A percentile compares a stretch with the other conserved stretches of the same genome.
These are phyloP conservation scores for Remorina albescens DNA, from an alignment of 2,797 vertebrate genomes.

Conservation along the genomic window DNA sequence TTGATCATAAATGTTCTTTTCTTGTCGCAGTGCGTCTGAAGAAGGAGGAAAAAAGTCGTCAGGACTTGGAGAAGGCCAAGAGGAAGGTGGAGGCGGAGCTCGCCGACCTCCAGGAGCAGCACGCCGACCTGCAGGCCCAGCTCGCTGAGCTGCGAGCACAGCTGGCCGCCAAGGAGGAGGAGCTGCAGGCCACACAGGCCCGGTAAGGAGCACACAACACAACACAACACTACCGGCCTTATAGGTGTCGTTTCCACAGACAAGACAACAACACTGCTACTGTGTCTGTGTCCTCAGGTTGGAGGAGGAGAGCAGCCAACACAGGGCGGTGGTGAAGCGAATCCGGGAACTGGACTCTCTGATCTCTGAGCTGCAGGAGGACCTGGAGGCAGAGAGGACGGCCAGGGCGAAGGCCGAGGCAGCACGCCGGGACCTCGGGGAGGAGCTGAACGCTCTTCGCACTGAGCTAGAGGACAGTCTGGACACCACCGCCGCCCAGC, in stretches of 20 bases:
- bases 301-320: constrained; percentile 91
- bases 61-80: constrained; percentile 94
- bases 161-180: constrained; percentile 93
- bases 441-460: constrained; percentile 94
- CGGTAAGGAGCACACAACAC: constrained; percentile 78
- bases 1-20: neutral
- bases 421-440: constrained; percentile 92
- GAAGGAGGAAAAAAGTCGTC: constrained; percentile 96
- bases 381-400: constrained; percentile 90
- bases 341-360: constrained; percentile 92
- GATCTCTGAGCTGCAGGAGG: constrained; percentile 94
- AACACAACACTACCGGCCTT: neutral
- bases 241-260: neutral
- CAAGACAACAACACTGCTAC: neutral
- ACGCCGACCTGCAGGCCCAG: constrained; percentile 93
- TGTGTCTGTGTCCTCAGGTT: constrained; percentile 79
- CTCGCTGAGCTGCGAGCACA: constrained; percentile 91
- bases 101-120: constrained; percentile 90
- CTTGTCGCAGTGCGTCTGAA: constrained; percentile 87
- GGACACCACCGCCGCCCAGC: constrained; percentile 95
- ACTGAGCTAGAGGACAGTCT: constrained; percentile 96
- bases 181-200: constrained; percentile 91
- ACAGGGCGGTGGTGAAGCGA: constrained; percentile 91
- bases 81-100: constrained; percentile 95
- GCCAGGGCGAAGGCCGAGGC: constrained; percentile 94